A percentile compares a stretch with the other conserved stretches of the same genome.
Evolutionary conservation across 2,113 vertebrate genomes (phyloP).

Genomic region (Nothoprocta pentlandii): DNA sequence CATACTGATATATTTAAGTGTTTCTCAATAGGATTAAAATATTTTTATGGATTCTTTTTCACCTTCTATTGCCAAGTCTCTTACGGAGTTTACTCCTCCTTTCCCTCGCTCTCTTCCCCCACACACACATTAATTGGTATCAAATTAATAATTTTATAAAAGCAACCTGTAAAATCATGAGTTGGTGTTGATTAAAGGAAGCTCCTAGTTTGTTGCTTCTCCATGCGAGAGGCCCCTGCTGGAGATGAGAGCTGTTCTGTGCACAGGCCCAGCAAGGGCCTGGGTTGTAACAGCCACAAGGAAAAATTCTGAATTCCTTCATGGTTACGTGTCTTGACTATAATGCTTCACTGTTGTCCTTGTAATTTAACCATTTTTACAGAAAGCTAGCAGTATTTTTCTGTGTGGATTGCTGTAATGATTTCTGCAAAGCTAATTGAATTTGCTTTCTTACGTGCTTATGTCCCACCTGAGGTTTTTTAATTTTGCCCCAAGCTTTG

Average conservation of each 20-base stretch:
- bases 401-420: constrained; percentile 9
- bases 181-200: neutral
- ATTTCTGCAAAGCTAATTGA: constrained; percentile 50
- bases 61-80: neutral
- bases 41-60: neutral
- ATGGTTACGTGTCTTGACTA: constrained; percentile 40
- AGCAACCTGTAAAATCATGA: neutral
- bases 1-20: neutral
- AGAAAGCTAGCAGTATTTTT: constrained; percentile 23
- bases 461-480: constrained; percentile 6
- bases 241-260: constrained; percentile 29
- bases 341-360: constrained; percentile 59
- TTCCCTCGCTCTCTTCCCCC: neutral
- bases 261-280: neutral
- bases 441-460: constrained; percentile 36
- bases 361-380: constrained; percentile 52
- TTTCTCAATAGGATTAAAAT: neutral
- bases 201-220: neutral
- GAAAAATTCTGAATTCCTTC: constrained; percentile 49
- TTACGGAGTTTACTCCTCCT: neutral
- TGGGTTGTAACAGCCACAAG: neutral
- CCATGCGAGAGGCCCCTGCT: neutral
- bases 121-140: neutral
- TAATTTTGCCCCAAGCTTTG: constrained; percentile 41
- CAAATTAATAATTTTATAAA: neutral